phyloP scores from a whole-genome alignment of 2,797 vertebrate genomes.

The Gallirallus australis region DNA sequence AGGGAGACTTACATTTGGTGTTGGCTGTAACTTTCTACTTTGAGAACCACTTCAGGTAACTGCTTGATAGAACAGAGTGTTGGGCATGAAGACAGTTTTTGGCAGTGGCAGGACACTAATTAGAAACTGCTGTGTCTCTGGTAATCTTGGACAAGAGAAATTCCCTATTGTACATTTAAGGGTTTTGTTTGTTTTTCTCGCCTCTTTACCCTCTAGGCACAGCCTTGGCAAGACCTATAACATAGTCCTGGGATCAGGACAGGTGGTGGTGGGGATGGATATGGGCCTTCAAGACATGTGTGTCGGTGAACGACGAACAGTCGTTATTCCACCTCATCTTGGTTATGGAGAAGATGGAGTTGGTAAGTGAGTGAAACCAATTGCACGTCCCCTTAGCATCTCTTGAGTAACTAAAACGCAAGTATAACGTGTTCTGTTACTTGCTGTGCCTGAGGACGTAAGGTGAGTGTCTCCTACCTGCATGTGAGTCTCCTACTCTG shows the following conservation, averaged over 20 bases:
- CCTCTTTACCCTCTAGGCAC: slow-evolving; percentile 76
- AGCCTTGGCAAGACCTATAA: slow-evolving; percentile 95
- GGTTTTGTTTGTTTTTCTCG: not conserved
- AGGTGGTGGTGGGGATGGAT: slow-evolving; percentile 96
- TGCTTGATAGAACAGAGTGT: not conserved
- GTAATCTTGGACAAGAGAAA: not conserved
- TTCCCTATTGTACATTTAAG: not conserved
- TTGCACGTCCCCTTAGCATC: not conserved
- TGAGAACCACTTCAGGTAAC: not conserved
- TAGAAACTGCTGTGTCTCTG: not conserved
- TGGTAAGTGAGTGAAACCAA: slow-evolving; percentile 80
- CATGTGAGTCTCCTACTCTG: not conserved
- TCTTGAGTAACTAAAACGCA: not conserved
- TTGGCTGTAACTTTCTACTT: not conserved
- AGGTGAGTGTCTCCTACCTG: not conserved
- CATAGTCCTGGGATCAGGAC: slow-evolving; percentile 92
- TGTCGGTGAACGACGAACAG: slow-evolving; percentile 89
- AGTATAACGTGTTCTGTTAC: not conserved
- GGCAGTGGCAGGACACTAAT: not conserved
- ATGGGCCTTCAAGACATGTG: slow-evolving; percentile 95
- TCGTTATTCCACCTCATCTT: slow-evolving; percentile 92
- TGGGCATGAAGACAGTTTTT: not conserved
- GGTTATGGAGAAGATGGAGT: slow-evolving; percentile 96
- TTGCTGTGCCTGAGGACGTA: not conserved
- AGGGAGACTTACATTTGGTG: not conserved